phyloP scores from a whole-genome alignment of 2,113 vertebrate species.

The Callaeas wilsoni region DNA sequence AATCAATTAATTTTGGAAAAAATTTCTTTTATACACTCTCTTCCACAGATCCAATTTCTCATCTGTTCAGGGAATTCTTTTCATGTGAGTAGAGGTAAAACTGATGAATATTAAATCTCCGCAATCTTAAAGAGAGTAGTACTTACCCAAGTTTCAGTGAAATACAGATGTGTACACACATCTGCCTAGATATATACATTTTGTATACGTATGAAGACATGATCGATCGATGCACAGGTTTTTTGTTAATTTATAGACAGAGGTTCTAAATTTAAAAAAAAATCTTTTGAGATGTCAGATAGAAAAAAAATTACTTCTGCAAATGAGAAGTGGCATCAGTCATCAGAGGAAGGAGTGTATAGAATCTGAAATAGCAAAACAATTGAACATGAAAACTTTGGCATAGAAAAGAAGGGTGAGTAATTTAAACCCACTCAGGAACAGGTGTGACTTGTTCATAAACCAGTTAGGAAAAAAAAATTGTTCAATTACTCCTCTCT shows the following conservation, averaged over 20 bases:
- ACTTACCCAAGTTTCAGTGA: background rate
- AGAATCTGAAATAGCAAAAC: constrained; percentile 48
- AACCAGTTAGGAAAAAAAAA: constrained; percentile 22
- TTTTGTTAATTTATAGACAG: background rate
- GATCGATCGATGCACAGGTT: accelerated
- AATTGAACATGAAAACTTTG: constrained; percentile 51
- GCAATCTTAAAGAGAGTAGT: background rate
- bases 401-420: constrained; percentile 26
- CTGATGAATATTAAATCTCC: constrained; percentile 18
- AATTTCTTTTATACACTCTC: constrained; percentile 10
- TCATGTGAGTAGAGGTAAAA: constrained; percentile 11
- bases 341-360: background rate
- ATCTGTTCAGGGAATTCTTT: constrained; percentile 28
- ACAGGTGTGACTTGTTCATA: constrained; percentile 70
- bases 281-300: background rate
- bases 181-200: background rate
- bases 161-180: background rate
- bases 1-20: constrained; percentile 42
- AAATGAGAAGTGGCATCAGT: constrained; percentile 16
- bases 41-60: background rate
- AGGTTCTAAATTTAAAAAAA: background rate
- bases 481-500: constrained; percentile 42
- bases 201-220: background rate
- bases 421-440: constrained; percentile 59
- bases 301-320: background rate